Conservation (phyloP, 2,888 invertebrate species). For the Nezara viridula region DNA sequence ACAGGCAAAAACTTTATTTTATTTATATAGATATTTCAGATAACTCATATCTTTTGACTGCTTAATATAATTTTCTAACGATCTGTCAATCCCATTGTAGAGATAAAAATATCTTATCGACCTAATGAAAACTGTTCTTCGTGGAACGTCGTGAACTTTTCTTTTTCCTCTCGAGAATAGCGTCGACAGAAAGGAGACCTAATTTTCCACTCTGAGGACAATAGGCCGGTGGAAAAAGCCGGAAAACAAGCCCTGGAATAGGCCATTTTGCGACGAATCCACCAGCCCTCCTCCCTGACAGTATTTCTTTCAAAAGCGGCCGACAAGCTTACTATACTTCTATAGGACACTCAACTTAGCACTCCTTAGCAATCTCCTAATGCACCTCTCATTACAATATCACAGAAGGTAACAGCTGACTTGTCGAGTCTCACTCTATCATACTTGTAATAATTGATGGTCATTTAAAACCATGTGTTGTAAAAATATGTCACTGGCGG, state of each 20-base stretch:
- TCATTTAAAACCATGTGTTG: too few species aligned
- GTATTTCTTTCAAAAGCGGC: not conserved
- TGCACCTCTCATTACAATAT: not conserved
- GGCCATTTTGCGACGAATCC: not conserved
- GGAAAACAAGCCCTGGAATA: not conserved
- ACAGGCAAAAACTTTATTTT: too few species aligned
- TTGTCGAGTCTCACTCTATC: too few species aligned
- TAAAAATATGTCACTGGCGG: too few species aligned
- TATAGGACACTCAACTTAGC: not conserved
- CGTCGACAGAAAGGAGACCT: not conserved
- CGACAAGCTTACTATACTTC: not conserved
- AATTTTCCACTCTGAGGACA: not conserved
- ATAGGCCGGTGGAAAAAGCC: not conserved
- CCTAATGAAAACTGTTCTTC: too few species aligned
- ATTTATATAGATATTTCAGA: too few species aligned
- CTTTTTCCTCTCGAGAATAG: not conserved
- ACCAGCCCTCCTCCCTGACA: not conserved
- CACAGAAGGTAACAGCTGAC: not conserved
- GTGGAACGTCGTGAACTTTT: not conserved
- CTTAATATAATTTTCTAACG: too few species aligned
- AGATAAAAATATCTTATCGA: too few species aligned
- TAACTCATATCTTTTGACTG: too few species aligned
- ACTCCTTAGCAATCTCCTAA: not conserved
- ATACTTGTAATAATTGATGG: too few species aligned
- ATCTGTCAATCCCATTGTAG: too few species aligned